These are phyloP conservation scores for Oncopodura yosiiana DNA, from an alignment of 1,140 invertebrate genomes.

Conservation along the genomic window DNA sequence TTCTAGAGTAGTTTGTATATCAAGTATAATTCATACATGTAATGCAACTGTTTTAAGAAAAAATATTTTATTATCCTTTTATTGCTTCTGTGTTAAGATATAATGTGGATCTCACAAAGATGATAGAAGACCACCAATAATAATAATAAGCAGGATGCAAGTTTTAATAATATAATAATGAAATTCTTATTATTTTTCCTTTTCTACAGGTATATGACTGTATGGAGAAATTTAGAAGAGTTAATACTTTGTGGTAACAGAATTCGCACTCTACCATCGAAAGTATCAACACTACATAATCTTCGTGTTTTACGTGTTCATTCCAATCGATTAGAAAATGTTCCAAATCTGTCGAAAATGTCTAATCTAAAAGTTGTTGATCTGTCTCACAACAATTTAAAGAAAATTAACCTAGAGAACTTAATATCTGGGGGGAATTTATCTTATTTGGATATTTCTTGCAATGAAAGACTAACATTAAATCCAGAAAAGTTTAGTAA, in stretches of 20 bases:
- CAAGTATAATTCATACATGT: too few species aligned
- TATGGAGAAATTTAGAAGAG: conserved; percentile 69
- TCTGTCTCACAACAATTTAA: conserved; percentile 71
- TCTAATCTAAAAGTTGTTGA: conserved; percentile 65
- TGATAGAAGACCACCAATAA: too few species aligned
- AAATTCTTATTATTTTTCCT: conserved; percentile 12
- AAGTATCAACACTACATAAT: conserved; percentile 58
- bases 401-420: conserved; percentile 60
- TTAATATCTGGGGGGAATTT: conserved; percentile 63
- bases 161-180: conserved; percentile 1
- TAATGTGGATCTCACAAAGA: neutral
- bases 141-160: too few species aligned
- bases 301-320: conserved; percentile 66
- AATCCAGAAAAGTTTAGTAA: conserved; percentile 30
- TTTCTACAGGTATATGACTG: conserved; percentile 51
- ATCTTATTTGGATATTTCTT: conserved; percentile 73
- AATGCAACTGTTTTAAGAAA: too few species aligned
- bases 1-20: too few species aligned
- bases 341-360: conserved; percentile 64
- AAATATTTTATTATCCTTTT: conserved; percentile 3
- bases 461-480: conserved; percentile 52
- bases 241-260: conserved; percentile 71
- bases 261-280: conserved; percentile 62
- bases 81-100: neutral
- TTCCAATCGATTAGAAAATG: conserved; percentile 62